phyloP scores from a whole-genome alignment of 2,113 vertebrate species.

The Lathamus discolor region DNA sequence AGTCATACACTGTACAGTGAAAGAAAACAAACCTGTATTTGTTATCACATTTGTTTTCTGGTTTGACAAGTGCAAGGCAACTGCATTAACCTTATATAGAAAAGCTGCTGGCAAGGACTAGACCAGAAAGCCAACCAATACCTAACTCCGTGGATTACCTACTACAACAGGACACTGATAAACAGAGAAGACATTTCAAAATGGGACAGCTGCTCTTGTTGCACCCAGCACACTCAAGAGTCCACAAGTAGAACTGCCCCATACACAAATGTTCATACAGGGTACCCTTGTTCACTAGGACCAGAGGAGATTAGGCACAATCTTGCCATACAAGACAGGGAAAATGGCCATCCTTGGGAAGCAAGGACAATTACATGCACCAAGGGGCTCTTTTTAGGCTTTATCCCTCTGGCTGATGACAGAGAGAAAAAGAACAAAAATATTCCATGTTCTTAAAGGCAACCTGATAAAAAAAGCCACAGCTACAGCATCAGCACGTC shows the following conservation, averaged over 20 bases:
- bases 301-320: neutral
- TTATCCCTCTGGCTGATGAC: neutral
- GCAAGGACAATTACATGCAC: neutral
- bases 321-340: neutral
- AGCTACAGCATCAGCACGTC: neutral
- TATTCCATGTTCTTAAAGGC: neutral
- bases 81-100: conserved; percentile 23
- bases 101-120: neutral
- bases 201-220: conserved; percentile 7
- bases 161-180: neutral
- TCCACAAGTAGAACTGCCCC: neutral
- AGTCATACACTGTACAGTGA: neutral
- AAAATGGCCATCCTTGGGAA: neutral
- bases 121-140: neutral
- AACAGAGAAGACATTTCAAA: neutral
- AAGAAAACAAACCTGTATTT: conserved; percentile 2
- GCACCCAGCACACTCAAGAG: neutral
- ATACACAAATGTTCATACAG: neutral
- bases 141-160: neutral
- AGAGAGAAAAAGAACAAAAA: neutral
- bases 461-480: neutral
- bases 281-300: neutral
- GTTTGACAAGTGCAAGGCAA: conserved; percentile 53
- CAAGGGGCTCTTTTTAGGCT: neutral
- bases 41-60: conserved; percentile 7